Evolutionary conservation across 2,113 vertebrate genomes (phyloP).

Genomic region (Lamprologus callipterus): DNA sequence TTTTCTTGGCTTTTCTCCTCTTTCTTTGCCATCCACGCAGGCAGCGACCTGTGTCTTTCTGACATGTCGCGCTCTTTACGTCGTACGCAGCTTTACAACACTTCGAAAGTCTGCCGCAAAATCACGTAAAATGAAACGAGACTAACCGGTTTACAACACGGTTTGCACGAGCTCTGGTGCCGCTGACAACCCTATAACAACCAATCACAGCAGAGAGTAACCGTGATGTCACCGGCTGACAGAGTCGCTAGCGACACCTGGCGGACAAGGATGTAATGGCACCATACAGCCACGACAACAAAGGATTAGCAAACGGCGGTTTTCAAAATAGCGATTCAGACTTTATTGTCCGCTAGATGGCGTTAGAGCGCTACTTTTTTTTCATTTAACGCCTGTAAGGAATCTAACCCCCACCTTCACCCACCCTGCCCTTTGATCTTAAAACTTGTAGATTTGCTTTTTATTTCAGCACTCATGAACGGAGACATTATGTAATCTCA

Average conservation of each 20-base stretch:
- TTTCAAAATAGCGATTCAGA: neutral
- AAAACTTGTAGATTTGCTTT: neutral
- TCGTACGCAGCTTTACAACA: too few species aligned
- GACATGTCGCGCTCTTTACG: conserved; percentile 10
- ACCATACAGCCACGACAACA: neutral
- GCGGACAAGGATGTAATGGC: neutral
- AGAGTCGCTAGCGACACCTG: neutral
- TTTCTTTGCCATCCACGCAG: conserved; percentile 63
- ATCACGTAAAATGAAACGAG: neutral
- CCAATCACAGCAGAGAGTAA: neutral
- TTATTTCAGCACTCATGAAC: neutral
- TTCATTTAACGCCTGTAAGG: neutral
- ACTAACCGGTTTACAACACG: neutral
- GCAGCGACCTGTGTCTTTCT: conserved; percentile 42
- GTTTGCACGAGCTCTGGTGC: neutral
- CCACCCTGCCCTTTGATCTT: neutral
- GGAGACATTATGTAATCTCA: neutral
- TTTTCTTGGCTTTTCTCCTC: neutral
- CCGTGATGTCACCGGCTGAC: neutral
- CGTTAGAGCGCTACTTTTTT: neutral
- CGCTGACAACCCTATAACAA: neutral
- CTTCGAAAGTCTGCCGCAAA: neutral
- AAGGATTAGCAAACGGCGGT: neutral
- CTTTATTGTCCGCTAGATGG: neutral
- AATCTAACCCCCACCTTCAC: neutral